Percentiles rank a stretch among this genome's conserved stretches.
phyloP scores from a whole-genome alignment of 2,797 vertebrate genomes.

The Notolepis coatsorum region DNA sequence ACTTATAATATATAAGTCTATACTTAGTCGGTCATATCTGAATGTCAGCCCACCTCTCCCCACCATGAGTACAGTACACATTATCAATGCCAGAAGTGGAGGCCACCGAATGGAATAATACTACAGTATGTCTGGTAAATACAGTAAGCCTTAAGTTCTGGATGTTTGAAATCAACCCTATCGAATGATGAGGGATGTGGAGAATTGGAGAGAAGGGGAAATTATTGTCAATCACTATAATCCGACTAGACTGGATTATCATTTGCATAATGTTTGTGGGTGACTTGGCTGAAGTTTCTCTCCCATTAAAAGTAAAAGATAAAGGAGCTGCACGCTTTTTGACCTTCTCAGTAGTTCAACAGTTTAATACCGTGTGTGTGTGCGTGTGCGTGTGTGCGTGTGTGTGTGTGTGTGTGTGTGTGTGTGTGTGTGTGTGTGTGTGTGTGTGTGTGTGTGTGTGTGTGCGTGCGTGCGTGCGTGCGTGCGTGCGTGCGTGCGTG shows the following conservation, averaged over 20 bases:
- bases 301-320: constrained; percentile 29
- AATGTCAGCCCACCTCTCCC: no score
- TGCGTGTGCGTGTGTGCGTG: not conserved
- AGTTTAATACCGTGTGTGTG: constrained; percentile 5
- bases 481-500: not conserved
- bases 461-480: not conserved
- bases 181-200: constrained; percentile 41
- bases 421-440: not conserved
- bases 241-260: constrained; percentile 43
- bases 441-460: not conserved
- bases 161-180: constrained; percentile 4
- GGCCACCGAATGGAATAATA: constrained; percentile 8
- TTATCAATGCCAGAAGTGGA: constrained; percentile 9
- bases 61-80: constrained; percentile 15
- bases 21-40: no score
- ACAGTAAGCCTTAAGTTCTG: constrained; percentile 14
- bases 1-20: no score
- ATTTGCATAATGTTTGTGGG: constrained; percentile 54
- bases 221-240: constrained; percentile 42
- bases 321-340: constrained; percentile 18
- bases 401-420: not conserved
- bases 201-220: constrained; percentile 17
- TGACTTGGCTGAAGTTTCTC: constrained; percentile 20
- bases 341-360: constrained; percentile 10
- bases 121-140: constrained; percentile 26